Conservation (phyloP, 2,888 invertebrate genomes). For the Pheosia tremula region DNA sequence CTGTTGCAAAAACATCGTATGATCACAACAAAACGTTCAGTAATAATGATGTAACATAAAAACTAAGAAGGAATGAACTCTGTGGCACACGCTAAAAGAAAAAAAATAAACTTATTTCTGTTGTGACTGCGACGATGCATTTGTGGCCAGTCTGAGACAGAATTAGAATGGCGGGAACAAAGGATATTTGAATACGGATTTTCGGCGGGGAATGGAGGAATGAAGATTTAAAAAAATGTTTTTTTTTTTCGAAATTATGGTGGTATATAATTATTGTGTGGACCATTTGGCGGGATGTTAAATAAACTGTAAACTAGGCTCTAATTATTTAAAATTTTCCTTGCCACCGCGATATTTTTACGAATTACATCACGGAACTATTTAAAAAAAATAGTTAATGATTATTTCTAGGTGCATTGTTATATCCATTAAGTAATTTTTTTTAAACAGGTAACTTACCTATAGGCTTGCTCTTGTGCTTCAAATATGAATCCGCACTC, state of each 20-base stretch:
- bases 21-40: neutral
- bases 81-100: neutral
- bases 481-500: conserved; percentile 80
- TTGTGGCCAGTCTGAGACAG: neutral
- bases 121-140: neutral
- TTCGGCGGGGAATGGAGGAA: no score
- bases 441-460: conserved; percentile 46
- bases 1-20: conserved; percentile 39
- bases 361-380: no score
- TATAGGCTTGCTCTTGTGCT: conserved; percentile 68
- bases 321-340: no score
- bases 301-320: no score
- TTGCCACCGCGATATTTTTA: no score
- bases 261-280: no score
- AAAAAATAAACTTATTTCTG: neutral
- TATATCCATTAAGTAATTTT: no score
- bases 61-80: neutral
- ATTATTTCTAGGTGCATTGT: no score
- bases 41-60: neutral
- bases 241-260: no score
- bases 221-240: no score
- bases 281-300: no score
- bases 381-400: no score
- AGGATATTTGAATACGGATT: neutral
- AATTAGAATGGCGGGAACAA: neutral